Evolutionary conservation across 2,888 invertebrate species (phyloP).

Genomic region (Xanthorhoe spadicearia): DNA sequence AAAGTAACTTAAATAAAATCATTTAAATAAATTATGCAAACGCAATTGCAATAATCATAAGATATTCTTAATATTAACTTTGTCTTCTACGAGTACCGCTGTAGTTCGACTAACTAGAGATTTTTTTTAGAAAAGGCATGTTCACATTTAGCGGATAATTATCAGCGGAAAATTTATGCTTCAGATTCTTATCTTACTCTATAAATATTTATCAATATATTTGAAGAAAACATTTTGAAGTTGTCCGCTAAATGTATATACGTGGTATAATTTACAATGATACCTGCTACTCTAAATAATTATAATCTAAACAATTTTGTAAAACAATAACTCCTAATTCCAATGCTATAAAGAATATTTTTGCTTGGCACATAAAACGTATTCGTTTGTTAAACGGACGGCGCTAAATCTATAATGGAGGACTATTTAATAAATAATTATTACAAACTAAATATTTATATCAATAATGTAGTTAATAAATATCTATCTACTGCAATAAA

Average conservation of each 20-base stretch:
- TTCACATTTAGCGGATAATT: conserved; percentile 20
- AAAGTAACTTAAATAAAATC: conserved; percentile 72
- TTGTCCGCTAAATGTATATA: conserved; percentile 2
- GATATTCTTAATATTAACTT: conserved; percentile 31
- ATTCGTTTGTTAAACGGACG: conserved; percentile 73
- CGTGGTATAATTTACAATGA: neutral
- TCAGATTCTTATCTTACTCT: neutral
- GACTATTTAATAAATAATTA: neutral
- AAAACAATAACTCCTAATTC: conserved; percentile 41
- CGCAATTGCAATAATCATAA: conserved; percentile 46
- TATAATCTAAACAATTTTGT: conserved; percentile 32
- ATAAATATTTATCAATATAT: too few species aligned
- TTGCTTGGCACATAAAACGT: conserved; percentile 71
- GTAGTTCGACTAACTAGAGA: neutral
- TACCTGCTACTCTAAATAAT: conserved; percentile 22
- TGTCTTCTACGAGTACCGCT: conserved; percentile 6
- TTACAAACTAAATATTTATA: neutral
- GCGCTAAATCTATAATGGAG: conserved; percentile 63
- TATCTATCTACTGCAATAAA: neutral
- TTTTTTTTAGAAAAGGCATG: neutral
- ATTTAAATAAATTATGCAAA: conserved; percentile 62
- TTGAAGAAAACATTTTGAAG: neutral
- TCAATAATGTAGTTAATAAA: neutral
- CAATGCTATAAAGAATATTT: conserved; percentile 49
- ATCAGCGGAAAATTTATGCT: conserved; percentile 3